Evolutionary conservation across 2,797 vertebrate species (phyloP), one percentile per base, ranked within the genome.

Genomic region (Scarus forsteni): DNA sequence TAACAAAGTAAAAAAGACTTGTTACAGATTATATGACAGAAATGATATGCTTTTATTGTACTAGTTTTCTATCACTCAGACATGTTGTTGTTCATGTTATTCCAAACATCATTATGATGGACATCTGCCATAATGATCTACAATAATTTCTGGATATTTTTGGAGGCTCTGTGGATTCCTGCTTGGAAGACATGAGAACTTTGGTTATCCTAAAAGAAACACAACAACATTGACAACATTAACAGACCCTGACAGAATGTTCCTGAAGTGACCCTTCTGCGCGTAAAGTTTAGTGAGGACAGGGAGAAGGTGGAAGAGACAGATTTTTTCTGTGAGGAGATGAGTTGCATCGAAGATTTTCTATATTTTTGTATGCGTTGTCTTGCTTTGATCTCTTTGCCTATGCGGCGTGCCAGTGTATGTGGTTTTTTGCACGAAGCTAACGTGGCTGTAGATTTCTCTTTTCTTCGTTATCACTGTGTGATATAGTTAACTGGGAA

Each of bases 361-460:
- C 89, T 94, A 91, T 94, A 94, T 94, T 94, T 94, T 94, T 94
- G 92, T 94, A 94, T 89, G 83, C 89, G 55, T 92, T 64, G 89
- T 93, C 92, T 89, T 92, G 92, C 93, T 93, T 92, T 92, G 75
- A 89, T 92, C 91, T 93, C 89, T 90, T 90, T 91, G 85, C 90
- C 90, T 91, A 58, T 71, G 85, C 85, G 89, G 88, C 90, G 87
- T 93, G 90, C 86, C 90, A 85, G 92, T 94, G 90, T 90, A 85
- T 91, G 92, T 93, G 89, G 58, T 93, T 88, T 90, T 91, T 92
- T 92, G 93, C 93, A 94, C 93, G 93, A 93, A 88, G 93, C 91
- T 93, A 92, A 88, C 35, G 92, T 93, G 90, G 89, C 91, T 88
- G 90, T 94, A 92, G 86, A 89, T 89, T 92, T 90, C 78, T 90